Base-by-base conservation (phyloP, 1,140 invertebrate species). In the Psix sp. region DNA sequence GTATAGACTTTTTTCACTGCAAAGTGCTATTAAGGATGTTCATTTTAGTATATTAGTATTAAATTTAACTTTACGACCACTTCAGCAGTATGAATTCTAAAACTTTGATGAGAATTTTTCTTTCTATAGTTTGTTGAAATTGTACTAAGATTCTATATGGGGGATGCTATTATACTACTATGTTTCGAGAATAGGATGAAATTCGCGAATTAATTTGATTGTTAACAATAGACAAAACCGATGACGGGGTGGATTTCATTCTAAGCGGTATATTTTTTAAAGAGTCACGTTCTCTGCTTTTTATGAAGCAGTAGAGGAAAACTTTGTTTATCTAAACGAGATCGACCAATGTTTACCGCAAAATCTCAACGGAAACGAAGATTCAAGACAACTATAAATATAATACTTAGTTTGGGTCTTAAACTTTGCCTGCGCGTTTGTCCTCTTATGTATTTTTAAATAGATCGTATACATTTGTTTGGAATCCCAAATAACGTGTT, bases 211-310 rank as follows among this genome's bases (percentile, higher is more conserved):
- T n/a, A n/a, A n/a, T n/a, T n/a, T n/a, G n/a, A n/a, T n/a, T n/a
- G n/a, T n/a, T n/a, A n/a, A n/a, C n/a, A n/a, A n/a, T n/a, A n/a
- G n/a, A n/a, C n/a, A n/a, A n/a, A n/a, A n/a, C n/a, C n/a, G n/a
- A n/a, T n/a, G n/a, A n/a, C n/a, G n/a, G n/a, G n/a, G 42, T 62
- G 29, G 54, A 71, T 63, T 71, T 62, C 51, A 31, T 57, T 13
- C 29, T 63, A 72, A 72, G 57, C 59, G 38, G 59, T 59, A 59
- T 31, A 39, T 65, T 33, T 63, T 42, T 65, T 52, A 51, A 46
- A 52, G 65, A 72, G 68, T 72, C 68, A 72, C 68, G 68, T n/a
- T n/a, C 68, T 45, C 51, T 52, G 33, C 40, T 57, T 59, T 62
- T 72, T 59, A 57, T 26, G 57, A 24, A 43, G 16, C 51, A 43